Conservation (phyloP, 2,888 invertebrate species). For the Belgica antarctica region DNA sequence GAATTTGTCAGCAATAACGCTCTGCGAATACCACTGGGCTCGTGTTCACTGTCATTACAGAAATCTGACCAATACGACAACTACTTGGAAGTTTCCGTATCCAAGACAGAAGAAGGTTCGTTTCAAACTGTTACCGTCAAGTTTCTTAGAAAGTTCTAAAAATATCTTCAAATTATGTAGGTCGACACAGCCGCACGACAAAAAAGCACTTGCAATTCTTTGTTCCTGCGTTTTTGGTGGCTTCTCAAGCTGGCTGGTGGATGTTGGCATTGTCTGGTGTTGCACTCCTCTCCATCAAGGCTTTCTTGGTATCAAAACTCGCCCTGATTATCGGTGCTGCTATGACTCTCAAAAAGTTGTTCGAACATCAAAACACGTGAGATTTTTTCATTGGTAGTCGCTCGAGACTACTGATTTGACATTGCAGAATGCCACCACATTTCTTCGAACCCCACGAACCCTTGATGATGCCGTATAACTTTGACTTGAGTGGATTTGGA, state of each 20-base stretch:
- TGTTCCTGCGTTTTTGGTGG: conserved; percentile 66
- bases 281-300: conserved; percentile 64
- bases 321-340: conserved; percentile 65
- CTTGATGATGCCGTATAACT: conserved; percentile 54
- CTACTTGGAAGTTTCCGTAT: conserved; percentile 53
- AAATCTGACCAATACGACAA: conserved; percentile 52
- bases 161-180: too few relatives aligned
- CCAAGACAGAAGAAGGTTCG: conserved; percentile 54
- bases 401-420: too few relatives aligned
- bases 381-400: conserved; percentile 44
- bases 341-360: conserved; percentile 62
- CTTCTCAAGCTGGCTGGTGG: conserved; percentile 65
- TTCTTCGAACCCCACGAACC: conserved; percentile 51
- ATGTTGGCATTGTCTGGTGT: conserved; percentile 63
- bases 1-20: conserved; percentile 53
- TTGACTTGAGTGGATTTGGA: conserved; percentile 52
- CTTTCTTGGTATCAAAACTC: conserved; percentile 67
- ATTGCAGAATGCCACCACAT: conserved; percentile 50
- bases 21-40: conserved; percentile 53
- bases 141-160: too few relatives aligned
- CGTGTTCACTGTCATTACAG: conserved; percentile 54
- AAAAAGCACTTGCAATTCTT: conserved; percentile 64
- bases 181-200: conserved; percentile 60
- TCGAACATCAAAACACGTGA: conserved; percentile 55
- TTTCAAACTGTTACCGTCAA: too few relatives aligned